Base-by-base conservation (phyloP, 2,797 vertebrate species). In the Helarctos malayanus region DNA sequence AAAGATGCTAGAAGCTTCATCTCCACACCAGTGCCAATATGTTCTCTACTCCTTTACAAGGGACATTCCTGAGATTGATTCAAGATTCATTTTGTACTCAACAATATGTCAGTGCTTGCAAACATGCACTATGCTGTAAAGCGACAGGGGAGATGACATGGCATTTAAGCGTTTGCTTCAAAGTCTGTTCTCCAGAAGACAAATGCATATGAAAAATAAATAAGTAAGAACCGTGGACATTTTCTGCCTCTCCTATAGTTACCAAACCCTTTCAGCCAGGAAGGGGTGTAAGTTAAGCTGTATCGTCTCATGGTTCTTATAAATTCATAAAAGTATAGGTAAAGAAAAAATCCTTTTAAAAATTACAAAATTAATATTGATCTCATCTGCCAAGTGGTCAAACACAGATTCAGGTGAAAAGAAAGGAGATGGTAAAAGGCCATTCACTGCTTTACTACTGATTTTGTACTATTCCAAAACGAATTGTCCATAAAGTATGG, bases 381-480 rank as follows among this genome's bases (percentile, higher is more conserved):
- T 45, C 2, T 13, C 25, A 88, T 84, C 18, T 95, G 68, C 81
- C n/a, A 61, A 91, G 27, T 15, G 65, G 54, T 92, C 86, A 84
- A 87, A 82, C 83, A 82, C 57, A 90, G 96, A 89, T 69, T 90
- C 65, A 57, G 41, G 19, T 69, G 27, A 86, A 93, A 93, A 89
- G 41, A 78, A 96, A 89, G 47, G 61, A 88, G 41, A 65, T 57
- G 38, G 52, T 45, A 7, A 79, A 94, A 95, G 38, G 27, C 16
- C 18, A 68, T 38, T 96, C 47, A 21, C 19, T 75, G 56, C 76
- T 27, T 95, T 87, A 82, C 75, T 81, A 88, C 49, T 90, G 41
- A 79, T 78, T 90, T 90, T 29, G 69, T 16, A 90, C 93, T 81
- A 63, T 81, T 92, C 49, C 14, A 59, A 59, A 83, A 16, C 92